Evolutionary conservation across 2,888 invertebrate genomes (phyloP).

Genomic region (Mythimna impura): DNA sequence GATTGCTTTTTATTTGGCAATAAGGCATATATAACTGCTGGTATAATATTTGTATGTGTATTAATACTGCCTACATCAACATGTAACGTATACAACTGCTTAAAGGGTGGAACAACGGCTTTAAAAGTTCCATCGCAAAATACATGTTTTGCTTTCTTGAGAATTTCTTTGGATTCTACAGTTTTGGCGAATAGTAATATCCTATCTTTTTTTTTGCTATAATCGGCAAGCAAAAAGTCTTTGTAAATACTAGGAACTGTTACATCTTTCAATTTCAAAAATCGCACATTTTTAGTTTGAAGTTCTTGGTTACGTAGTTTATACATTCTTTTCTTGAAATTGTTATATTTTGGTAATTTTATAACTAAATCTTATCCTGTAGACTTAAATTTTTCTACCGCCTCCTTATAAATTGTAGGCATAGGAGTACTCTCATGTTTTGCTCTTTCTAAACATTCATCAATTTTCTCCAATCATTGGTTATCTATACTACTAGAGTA

Average conservation of each 20-base stretch:
- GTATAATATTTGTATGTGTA: constrained; percentile 39
- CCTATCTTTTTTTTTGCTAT: too few relatives aligned
- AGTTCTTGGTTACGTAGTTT: too few relatives aligned
- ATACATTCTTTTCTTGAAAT: constrained; percentile 40
- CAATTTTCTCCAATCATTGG: constrained; percentile 36
- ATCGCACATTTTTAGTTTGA: too few relatives aligned
- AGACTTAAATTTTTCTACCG: constrained; percentile 35
- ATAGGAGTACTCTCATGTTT: constrained; percentile 40
- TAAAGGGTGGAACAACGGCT: too few relatives aligned
- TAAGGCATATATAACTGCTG: constrained; percentile 23
- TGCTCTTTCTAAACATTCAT: constrained; percentile 42
- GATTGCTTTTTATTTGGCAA: constrained; percentile 28
- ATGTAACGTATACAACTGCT: too few relatives aligned
- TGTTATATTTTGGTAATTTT: constrained; percentile 43
- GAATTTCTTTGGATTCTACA: too few relatives aligned
- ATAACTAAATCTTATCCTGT: constrained; percentile 28
- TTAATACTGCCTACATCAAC: constrained; percentile 15
- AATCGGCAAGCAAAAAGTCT: too few relatives aligned
- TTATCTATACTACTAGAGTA: constrained; percentile 35
- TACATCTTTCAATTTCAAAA: too few relatives aligned
- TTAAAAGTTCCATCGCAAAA: too few relatives aligned
- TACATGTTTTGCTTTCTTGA: too few relatives aligned
- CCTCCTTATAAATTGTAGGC: constrained; percentile 38
- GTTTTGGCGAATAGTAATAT: too few relatives aligned
- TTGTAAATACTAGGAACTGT: too few relatives aligned